Percentiles rank a stretch among this genome's conserved stretches.
These are phyloP conservation scores for Collichthys lucidus DNA, from an alignment of 2,113 vertebrate species.

Conservation along the genomic window DNA sequence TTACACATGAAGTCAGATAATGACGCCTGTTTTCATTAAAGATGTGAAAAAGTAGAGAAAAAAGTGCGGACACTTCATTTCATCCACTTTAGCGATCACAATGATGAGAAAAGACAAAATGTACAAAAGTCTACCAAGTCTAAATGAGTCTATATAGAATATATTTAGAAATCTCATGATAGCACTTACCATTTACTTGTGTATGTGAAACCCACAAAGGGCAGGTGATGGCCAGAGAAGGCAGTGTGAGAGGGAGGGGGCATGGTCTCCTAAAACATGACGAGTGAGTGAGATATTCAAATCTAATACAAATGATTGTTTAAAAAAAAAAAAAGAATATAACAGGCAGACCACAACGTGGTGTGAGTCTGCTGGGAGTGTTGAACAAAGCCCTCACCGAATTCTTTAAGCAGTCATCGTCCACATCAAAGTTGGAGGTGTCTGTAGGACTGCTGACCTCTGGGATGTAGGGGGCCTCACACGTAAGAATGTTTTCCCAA, in stretches of 20 bases:
- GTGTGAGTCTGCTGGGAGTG: background rate
- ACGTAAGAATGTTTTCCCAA: slow-evolving; percentile 95
- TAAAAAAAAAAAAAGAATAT: background rate
- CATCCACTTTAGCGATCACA: background rate
- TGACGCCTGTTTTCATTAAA: background rate
- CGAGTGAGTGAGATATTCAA: background rate
- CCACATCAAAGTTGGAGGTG: slow-evolving; percentile 99
- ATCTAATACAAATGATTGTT: background rate
- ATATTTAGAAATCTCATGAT: background rate
- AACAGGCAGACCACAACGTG: background rate
- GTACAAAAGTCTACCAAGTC: background rate
- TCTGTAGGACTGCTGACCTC: slow-evolving; percentile 99
- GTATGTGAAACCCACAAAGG: slow-evolving; percentile 98
- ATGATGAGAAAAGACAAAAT: background rate
- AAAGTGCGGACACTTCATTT: background rate
- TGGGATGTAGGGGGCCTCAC: slow-evolving; percentile 98
- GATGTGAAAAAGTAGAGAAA: background rate
- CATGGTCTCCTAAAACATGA: slow-evolving; percentile 92
- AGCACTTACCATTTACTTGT: slow-evolving; percentile 97
- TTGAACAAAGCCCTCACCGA: slow-evolving; percentile 84
- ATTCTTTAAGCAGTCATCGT: slow-evolving; percentile 98
- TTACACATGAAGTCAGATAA: background rate
- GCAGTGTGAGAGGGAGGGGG: slow-evolving; percentile 96
- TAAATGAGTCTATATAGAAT: background rate
- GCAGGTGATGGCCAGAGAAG: slow-evolving; percentile 98